A percentile compares a stretch with the other conserved stretches of the same genome.
phyloP scores from a whole-genome alignment of 2,113 vertebrate species.

The Ancistrus triradiatus region DNA sequence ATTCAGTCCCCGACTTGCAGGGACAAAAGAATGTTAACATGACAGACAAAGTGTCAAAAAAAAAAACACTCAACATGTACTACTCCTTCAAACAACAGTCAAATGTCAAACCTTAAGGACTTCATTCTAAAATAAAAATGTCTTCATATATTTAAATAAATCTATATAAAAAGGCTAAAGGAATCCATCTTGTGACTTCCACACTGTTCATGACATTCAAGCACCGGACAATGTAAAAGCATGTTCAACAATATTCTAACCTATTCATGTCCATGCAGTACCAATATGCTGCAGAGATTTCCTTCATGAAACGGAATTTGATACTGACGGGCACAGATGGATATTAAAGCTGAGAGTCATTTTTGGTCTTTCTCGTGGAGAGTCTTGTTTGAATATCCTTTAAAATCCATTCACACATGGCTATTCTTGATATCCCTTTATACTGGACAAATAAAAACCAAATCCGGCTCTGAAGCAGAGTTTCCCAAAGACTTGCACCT shows the following conservation, averaged over 20 bases:
- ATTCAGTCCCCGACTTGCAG: conserved; percentile 10
- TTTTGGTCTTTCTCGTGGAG: conserved; percentile 48
- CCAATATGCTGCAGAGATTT: too few relatives aligned
- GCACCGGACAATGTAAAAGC: too few relatives aligned
- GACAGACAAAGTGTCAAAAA: conserved; percentile 20
- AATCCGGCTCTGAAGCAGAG: too few relatives aligned
- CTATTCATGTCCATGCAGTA: too few relatives aligned
- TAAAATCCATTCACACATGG: conserved; percentile 24
- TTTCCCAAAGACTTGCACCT: too few relatives aligned
- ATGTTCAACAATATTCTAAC: conserved; percentile 34
- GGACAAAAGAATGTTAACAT: background rate
- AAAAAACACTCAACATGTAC: conserved; percentile 12
- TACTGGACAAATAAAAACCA: background rate
- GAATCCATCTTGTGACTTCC: background rate
- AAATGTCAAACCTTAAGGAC: too few relatives aligned
- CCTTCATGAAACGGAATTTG: too few relatives aligned
- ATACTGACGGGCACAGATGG: conserved; percentile 57
- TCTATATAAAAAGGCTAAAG: conserved; percentile 54
- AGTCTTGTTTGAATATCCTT: conserved; percentile 48
- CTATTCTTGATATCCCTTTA: conserved; percentile 11
- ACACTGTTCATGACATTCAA: conserved; percentile 2
- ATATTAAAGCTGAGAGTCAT: conserved; percentile 51
- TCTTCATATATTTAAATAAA: conserved; percentile 59
- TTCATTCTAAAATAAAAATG: conserved; percentile 50
- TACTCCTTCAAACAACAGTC: too few relatives aligned